Conservation (phyloP, 2,888 invertebrate species). For the Hesperia comma region DNA sequence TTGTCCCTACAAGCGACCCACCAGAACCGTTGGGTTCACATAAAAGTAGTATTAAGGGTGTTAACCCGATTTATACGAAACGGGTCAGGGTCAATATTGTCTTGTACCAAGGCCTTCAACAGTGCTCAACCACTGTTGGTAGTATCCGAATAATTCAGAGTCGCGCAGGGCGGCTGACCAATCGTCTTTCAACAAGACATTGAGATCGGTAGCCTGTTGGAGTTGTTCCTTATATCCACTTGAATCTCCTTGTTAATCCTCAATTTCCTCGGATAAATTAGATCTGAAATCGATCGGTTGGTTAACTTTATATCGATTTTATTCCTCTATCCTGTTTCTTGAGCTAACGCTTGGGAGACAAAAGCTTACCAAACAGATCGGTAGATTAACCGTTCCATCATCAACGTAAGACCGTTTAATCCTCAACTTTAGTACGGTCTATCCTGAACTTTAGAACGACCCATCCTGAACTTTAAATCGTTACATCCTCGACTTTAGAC, state of each 20-base stretch:
- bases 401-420: too few species aligned
- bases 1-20: conserved; percentile 72
- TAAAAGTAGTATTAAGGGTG: conserved; percentile 78
- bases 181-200: conserved; percentile 83
- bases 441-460: too few species aligned
- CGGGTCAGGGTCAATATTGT: conserved; percentile 63
- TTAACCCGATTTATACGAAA: conserved; percentile 71
- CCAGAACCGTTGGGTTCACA: conserved; percentile 63
- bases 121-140: conserved; percentile 78
- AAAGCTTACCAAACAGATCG: neutral
- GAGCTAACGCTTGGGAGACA: neutral
- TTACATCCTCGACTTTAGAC: too few species aligned
- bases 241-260: conserved; percentile 26
- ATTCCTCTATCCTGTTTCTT: conserved; percentile 12
- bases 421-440: too few species aligned
- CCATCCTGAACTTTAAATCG: too few species aligned
- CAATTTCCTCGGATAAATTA: neutral
- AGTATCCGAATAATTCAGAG: conserved; percentile 64
- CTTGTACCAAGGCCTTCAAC: conserved; percentile 63
- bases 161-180: conserved; percentile 73
- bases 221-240: conserved; percentile 39
- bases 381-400: too few species aligned
- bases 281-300: too few species aligned
- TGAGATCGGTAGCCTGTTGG: conserved; percentile 68
- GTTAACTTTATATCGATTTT: too few species aligned